Evolutionary conservation across 2,797 vertebrate species (phyloP).

Genomic region (Sebastiscus tertius): DNA sequence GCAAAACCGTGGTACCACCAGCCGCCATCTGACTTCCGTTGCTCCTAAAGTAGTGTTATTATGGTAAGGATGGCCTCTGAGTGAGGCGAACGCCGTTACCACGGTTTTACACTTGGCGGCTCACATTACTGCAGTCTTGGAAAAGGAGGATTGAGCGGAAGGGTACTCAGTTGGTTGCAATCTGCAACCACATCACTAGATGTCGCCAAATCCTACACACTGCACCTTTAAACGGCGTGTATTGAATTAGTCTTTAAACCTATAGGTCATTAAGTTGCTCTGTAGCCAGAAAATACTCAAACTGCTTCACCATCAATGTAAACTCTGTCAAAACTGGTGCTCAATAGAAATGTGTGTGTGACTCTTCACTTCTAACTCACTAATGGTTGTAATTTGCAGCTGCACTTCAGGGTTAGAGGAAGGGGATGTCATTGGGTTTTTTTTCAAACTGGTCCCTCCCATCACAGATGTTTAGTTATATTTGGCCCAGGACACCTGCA

Average conservation of each 20-base stretch:
- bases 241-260: background rate
- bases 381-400: background rate
- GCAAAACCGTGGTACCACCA: no score
- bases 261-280: background rate
- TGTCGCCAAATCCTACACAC: no score
- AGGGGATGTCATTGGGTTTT: background rate
- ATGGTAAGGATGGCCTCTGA: no score
- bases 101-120: no score
- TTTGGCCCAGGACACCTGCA: conserved; percentile 55
- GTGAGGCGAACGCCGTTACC: no score
- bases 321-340: background rate
- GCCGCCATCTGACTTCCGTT: no score
- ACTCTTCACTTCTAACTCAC: background rate
- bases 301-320: no score
- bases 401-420: conserved; percentile 1
- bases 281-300: background rate
- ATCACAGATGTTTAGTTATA: conserved; percentile 55
- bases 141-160: no score
- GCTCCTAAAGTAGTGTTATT: no score
- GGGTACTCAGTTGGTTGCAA: no score
- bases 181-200: no score
- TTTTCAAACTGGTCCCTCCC: conserved; percentile 29
- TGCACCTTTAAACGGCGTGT: background rate
- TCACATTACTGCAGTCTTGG: no score
- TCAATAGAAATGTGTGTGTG: background rate